These are phyloP conservation scores for Chaetodon auriga DNA, from an alignment of 2,113 vertebrate genomes.

Conservation along the genomic window DNA sequence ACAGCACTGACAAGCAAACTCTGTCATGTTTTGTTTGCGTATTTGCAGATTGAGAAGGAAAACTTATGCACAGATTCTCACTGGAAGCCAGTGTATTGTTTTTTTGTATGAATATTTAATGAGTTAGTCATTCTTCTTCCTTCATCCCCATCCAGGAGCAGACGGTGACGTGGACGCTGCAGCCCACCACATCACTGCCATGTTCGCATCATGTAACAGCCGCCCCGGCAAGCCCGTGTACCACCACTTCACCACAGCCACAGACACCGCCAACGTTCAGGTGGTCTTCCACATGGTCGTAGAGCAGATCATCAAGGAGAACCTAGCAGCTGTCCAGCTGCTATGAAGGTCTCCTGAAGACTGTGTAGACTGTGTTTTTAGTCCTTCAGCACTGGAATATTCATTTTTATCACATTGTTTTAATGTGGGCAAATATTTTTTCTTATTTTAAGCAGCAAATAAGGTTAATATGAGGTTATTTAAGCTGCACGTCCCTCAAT, in stretches of 20 bases:
- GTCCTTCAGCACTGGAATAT: neutral
- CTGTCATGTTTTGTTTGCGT: neutral
- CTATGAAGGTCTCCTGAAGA: conserved; percentile 52
- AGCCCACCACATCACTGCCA: conserved; percentile 74
- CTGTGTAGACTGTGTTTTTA: neutral
- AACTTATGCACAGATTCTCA: neutral
- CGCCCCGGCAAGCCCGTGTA: conserved; percentile 66
- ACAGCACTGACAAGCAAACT: neutral
- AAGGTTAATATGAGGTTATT: neutral
- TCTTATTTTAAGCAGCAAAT: neutral
- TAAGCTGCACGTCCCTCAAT: neutral
- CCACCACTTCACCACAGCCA: conserved; percentile 84
- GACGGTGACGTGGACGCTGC: conserved; percentile 80
- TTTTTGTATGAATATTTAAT: conserved; percentile 34
- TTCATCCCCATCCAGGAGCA: conserved; percentile 63
- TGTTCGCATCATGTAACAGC: conserved; percentile 72
- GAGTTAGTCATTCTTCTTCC: neutral
- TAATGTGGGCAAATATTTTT: neutral
- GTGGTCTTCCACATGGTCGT: conserved; percentile 76
- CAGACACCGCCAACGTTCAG: conserved; percentile 71
- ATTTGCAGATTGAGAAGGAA: neutral
- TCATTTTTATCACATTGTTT: neutral
- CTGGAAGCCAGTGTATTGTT: neutral
- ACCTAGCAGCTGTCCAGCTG: conserved; percentile 72
- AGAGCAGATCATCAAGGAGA: conserved; percentile 75